Percentiles rank a stretch among this genome's conserved stretches.
Evolutionary conservation across 2,888 invertebrate species (phyloP).

Genomic region (Torymus aiolomorphi): DNA sequence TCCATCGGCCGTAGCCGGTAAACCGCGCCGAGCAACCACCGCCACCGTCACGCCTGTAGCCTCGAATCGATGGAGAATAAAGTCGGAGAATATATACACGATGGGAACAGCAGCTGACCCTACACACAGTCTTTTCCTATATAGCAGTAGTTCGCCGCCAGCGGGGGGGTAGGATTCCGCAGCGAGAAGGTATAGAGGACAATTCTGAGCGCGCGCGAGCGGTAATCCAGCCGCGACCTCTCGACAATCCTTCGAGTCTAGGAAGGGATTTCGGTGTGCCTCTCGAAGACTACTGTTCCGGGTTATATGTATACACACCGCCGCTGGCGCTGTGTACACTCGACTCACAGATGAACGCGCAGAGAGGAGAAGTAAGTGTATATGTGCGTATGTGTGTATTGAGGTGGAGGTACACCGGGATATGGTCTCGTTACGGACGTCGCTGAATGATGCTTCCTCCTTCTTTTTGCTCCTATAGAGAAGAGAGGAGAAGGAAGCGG

Average conservation of each 20-base stretch:
- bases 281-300: conserved; percentile 8
- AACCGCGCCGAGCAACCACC: background rate
- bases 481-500: too few species aligned
- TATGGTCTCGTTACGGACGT: too few species aligned
- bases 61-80: conserved; percentile 25
- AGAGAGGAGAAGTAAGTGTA: too few species aligned
- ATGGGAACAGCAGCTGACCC: too few species aligned
- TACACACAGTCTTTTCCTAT: background rate
- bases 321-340: too few species aligned
- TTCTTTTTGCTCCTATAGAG: too few species aligned
- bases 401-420: too few species aligned
- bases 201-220: conserved; percentile 44
- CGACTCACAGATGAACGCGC: too few species aligned
- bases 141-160: background rate
- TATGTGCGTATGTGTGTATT: too few species aligned
- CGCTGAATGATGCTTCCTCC: too few species aligned
- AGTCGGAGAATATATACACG: conserved; percentile 2
- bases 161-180: background rate
- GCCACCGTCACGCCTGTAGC: background rate
- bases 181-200: conserved; percentile 9
- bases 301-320: too few species aligned
- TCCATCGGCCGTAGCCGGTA: conserved; percentile 17
- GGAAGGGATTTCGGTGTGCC: conserved; percentile 33
- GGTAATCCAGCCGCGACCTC: conserved; percentile 59
- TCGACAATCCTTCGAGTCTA: conserved; percentile 62